Evolutionary conservation across 2,797 vertebrate genomes (phyloP), one percentile per base, ranked within the genome.

Genomic region (Paratrypauchen microcephalus): DNA sequence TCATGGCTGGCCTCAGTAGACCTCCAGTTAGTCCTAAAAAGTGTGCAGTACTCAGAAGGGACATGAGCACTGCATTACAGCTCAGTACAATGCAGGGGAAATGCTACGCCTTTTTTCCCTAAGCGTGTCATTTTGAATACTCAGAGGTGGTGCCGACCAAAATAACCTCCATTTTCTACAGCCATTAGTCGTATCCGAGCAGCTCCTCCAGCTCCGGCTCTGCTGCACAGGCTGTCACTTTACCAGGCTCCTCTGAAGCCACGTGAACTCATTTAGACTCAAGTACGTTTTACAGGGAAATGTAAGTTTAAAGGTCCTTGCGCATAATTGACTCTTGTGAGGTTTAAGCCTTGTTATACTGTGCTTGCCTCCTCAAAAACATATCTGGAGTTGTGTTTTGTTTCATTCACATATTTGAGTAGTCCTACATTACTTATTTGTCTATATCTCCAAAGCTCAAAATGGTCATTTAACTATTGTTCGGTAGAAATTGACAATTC

Each of bases 141-240:
- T 81, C 85, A 47, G 81, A 76, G 73, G 83, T 82, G 79, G 73
- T 70, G 72, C 72, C 30, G 76, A 84, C 79, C 64, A 87, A 90
- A 90, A 90, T 86, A 90, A 81, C 84, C 74, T 85, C 70, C 73
- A 72, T 85, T 82, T 86, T 77, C 79, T 50, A 78, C 84, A 82
- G 79, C 74, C 85, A 83, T 88, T 85, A 87, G 81, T 83, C 87
- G 74, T 75, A 81, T 85, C 83, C 81, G 79, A 89, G 86, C 82
- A 85, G 75, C 82, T 75, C 66, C 83, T 88, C 78, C 71, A 82
- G 79, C 78, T 83, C 75, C 78, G 77, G 83, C 78, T 74, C 82
- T 74, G 79, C 54, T 2, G 54, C 54, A 24, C 55, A 64, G 71
- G 74, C 59, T 76, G 75, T 81, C 74, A 73, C 75, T 80, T 83